A percentile compares a stretch with the other conserved stretches of the same genome.
Conservation (phyloP, 2,888 invertebrate genomes). For the Leptinotarsa haldemani region DNA sequence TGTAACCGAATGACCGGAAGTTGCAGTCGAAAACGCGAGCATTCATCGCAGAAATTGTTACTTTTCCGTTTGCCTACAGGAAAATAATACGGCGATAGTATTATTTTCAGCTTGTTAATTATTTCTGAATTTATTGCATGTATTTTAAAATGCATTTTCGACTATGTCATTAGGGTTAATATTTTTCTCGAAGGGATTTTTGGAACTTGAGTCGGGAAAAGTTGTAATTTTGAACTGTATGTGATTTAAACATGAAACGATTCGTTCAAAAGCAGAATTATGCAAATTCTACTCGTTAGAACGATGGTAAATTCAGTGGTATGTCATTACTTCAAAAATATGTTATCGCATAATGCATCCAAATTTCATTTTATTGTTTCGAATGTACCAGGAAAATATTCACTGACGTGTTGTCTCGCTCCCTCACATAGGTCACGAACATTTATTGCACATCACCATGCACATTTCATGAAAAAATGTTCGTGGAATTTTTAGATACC, state of each 20-base stretch:
- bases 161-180: constrained; percentile 9
- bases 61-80: constrained; percentile 40
- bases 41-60: constrained; percentile 46
- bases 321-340: constrained; percentile 26
- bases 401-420: too few relatives aligned
- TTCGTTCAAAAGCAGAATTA: constrained; percentile 30
- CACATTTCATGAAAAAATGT: too few relatives aligned
- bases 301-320: constrained; percentile 29
- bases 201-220: neutral
- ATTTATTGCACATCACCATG: too few relatives aligned
- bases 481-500: too few relatives aligned
- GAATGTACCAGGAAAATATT: neutral
- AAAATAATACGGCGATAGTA: constrained; percentile 33
- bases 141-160: constrained; percentile 25
- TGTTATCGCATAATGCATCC: neutral
- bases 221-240: constrained; percentile 22
- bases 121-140: constrained; percentile 38
- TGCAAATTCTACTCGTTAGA: constrained; percentile 35
- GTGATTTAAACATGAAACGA: constrained; percentile 33
- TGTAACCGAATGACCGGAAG: constrained; percentile 44
- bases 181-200: constrained; percentile 6
- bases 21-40: constrained; percentile 45
- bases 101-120: constrained; percentile 42
- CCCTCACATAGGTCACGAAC: too few relatives aligned
- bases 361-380: neutral